Evolutionary conservation across 2,113 vertebrate species (phyloP), one percentile per base, ranked within the genome.

Genomic region (Colinus virginianus): DNA sequence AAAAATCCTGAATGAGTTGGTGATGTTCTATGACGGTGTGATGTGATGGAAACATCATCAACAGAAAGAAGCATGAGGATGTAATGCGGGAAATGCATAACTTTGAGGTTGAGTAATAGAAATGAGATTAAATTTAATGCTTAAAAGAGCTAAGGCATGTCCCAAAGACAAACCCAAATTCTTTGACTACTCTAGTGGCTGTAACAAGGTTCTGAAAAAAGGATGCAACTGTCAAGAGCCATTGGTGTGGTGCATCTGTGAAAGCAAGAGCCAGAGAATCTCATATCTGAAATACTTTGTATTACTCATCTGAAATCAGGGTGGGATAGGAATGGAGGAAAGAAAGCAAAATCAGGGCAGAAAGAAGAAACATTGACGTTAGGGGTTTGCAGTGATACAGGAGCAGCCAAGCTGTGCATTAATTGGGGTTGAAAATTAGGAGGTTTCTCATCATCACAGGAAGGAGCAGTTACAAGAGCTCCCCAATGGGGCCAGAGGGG

Each of bases 341-440:
- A 58, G 38, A 13, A 72, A 55, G 23, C 26, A 61, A 71, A 70
- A 78, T 5, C 1, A 28, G n/a, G 11, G 9, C 38, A 21, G 21
- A 32, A 18, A 42, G 13, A 28, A 8, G 32, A 51, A 84, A 36
- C 32, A 14, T 7, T 0, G 0, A 77, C 70, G 75, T 20, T 36
- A 16, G 79, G 76, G 36, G 45, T 16, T 36, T 79, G 4, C 17
- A 16, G 22, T 28, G 51, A 22, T 17, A 34, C 9, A 11, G 3
- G 6, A 40, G 28, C 7, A 7, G 59, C n/a, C 0, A 4, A 84
- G 36, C 40, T 4, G 1, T 3, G 59, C 26, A 4, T 42, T 28
- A 55, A 22, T 55, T 15, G 32, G 75, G 38, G 34, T 46, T 75
- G 67, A 55, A 34, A 78, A 43, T 28, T 1, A 5, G 32, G 36